Evolutionary conservation across 2,888 invertebrate species (phyloP).

Genomic region (Bimastos eiseni): DNA sequence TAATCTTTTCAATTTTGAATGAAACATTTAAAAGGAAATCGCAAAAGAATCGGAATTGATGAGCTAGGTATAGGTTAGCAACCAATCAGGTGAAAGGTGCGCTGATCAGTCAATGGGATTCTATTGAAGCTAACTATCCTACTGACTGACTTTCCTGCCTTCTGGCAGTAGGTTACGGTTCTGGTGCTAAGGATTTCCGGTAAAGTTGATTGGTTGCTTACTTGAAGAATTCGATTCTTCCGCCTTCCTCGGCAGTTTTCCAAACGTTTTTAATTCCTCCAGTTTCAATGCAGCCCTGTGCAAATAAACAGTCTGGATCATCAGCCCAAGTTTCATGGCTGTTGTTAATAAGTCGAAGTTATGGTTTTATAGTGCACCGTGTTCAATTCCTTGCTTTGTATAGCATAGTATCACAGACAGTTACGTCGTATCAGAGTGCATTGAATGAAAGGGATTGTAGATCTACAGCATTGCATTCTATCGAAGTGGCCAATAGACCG

Average conservation of each 20-base stretch:
- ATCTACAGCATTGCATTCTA: too few relatives aligned
- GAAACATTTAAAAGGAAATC: not conserved
- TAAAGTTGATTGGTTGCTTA: constrained; percentile 41
- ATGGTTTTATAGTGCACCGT: too few relatives aligned
- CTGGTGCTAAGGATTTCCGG: too few relatives aligned
- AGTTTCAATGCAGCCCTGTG: constrained; percentile 54
- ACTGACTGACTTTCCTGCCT: too few relatives aligned
- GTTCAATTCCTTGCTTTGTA: too few relatives aligned
- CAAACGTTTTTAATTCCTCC: constrained; percentile 56
- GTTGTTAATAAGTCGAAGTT: too few relatives aligned
- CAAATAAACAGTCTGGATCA: not conserved
- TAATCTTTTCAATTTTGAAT: not conserved
- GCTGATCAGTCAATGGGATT: not conserved
- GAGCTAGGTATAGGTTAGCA: not conserved
- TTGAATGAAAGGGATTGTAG: too few relatives aligned
- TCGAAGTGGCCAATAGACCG: too few relatives aligned
- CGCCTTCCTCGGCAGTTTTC: constrained; percentile 51
- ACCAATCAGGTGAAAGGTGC: too few relatives aligned
- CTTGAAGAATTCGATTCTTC: constrained; percentile 57
- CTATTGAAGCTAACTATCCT: not conserved
- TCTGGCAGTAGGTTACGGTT: not conserved
- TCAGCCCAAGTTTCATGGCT: too few relatives aligned
- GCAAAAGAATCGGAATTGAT: not conserved
- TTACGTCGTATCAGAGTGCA: too few relatives aligned
- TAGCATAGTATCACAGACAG: too few relatives aligned